These are phyloP conservation scores for Fissipunctia ypsillon DNA, from an alignment of 2,888 invertebrate species.

Conservation along the genomic window DNA sequence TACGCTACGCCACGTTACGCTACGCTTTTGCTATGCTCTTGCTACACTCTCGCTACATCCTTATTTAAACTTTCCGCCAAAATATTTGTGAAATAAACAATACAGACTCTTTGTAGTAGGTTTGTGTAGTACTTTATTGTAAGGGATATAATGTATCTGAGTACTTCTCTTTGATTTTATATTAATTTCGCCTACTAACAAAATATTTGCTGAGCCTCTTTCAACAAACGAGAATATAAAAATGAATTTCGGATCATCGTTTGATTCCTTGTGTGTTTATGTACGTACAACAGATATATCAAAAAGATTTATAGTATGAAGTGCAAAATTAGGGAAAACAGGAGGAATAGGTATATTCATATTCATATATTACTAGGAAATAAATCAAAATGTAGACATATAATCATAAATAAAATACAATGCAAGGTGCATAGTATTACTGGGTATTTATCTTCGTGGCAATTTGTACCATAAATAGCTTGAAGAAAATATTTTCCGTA, in stretches of 20 bases:
- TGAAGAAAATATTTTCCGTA: neutral
- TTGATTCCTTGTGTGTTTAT: neutral
- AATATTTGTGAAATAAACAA: neutral
- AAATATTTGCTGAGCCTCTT: constrained; percentile 13
- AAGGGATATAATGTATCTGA: neutral
- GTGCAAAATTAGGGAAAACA: neutral
- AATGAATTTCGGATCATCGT: neutral
- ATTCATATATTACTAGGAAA: too few species aligned
- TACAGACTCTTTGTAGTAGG: constrained; percentile 1
- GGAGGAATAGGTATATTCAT: neutral
- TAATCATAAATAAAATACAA: neutral
- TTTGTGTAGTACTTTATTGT: neutral
- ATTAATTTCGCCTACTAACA: constrained; percentile 1
- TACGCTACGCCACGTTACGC: neutral
- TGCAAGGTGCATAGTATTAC: neutral
- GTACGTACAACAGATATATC: constrained; percentile 1
- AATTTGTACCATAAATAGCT: neutral
- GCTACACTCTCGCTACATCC: neutral
- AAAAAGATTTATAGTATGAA: constrained; percentile 9
- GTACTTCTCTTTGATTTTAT: constrained; percentile 10
- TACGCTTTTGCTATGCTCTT: neutral
- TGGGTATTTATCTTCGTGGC: neutral
- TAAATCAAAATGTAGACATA: neutral
- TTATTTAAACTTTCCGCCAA: neutral
- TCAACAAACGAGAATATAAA: neutral